These are phyloP conservation scores for Rhagoletis zephyria DNA, from an alignment of 1,140 invertebrate species.

Conservation along the genomic window DNA sequence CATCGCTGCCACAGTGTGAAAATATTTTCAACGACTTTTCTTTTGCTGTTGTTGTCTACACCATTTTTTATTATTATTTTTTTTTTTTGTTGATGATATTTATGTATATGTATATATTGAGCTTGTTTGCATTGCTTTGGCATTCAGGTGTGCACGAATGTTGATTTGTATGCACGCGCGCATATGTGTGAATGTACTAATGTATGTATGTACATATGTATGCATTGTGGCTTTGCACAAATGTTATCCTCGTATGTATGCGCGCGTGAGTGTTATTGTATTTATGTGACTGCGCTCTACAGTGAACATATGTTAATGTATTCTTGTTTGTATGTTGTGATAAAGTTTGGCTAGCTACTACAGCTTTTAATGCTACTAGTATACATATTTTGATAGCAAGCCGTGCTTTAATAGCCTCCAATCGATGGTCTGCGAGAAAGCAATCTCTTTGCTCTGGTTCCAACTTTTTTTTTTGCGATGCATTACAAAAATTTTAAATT, in stretches of 20 bases:
- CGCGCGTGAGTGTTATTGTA: too few species aligned
- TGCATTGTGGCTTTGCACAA: not conserved
- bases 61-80: not conserved
- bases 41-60: not conserved
- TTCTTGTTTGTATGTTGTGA: not conserved
- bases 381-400: not conserved
- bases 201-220: not conserved
- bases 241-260: not conserved
- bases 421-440: too few species aligned
- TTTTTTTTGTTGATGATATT: not conserved
- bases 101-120: not conserved
- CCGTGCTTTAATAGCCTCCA: too few species aligned
- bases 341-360: not conserved
- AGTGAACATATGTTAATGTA: not conserved
- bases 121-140: conserved; percentile 27
- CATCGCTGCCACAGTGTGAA: too few species aligned
- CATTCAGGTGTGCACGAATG: not conserved
- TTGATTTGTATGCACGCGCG: not conserved
- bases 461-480: too few species aligned
- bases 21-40: not conserved
- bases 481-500: too few species aligned
- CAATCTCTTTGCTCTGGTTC: too few species aligned
- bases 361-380: not conserved
- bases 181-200: not conserved
- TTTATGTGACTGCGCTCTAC: not conserved